Evolutionary conservation across 2,797 vertebrate genomes (phyloP), one percentile per base, ranked within the genome.

Genomic region (Chaenodraco wilsoni): DNA sequence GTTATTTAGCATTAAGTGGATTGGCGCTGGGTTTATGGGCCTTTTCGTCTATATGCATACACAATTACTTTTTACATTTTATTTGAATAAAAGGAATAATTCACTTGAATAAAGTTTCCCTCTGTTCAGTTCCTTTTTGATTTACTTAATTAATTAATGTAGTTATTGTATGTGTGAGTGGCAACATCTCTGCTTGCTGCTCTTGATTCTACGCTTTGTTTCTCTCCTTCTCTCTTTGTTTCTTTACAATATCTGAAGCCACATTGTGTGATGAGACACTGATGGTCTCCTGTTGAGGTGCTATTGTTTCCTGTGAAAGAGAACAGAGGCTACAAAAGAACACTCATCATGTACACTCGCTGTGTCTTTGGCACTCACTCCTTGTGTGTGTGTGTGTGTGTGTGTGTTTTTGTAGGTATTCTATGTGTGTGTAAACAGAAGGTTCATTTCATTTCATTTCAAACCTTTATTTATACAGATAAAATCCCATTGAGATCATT

Each of bases 191-290:
- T 12, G 55, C 64, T 50, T 15, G 56, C 14, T 50, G 17, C 19
- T 76, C 13, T 62, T 33, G 33, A 58, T 62, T 59, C 74, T 11
- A 61, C 2, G 3, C 49, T 65, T 54, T 23, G 4, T 70, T 51
- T 70, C 21, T 64, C 8, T 58, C 37, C 11, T 31, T 14, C 13
- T 65, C 17, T 65, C 46, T 72, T 52, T 74, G 13, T 69, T 52
- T 16, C 58, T 58, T 57, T 15, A 37, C 48, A 51, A 17, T 21
- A 46, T 60, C 56, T 27, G 19, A 78, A 69, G 59, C 43, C 67
- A 41, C 37, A 59, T 71, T 69, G 49, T 80, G 76, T 72, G 46
- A 19, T 77, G 79, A 84, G 54, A 83, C 82, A 83, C 61, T 37
- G 15, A 21, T 65, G 8, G 10, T 50, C 66, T 62, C 44, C 51